These are phyloP conservation scores for Tridacna crocea DNA, from an alignment of 2,888 invertebrate genomes.

Conservation along the genomic window DNA sequence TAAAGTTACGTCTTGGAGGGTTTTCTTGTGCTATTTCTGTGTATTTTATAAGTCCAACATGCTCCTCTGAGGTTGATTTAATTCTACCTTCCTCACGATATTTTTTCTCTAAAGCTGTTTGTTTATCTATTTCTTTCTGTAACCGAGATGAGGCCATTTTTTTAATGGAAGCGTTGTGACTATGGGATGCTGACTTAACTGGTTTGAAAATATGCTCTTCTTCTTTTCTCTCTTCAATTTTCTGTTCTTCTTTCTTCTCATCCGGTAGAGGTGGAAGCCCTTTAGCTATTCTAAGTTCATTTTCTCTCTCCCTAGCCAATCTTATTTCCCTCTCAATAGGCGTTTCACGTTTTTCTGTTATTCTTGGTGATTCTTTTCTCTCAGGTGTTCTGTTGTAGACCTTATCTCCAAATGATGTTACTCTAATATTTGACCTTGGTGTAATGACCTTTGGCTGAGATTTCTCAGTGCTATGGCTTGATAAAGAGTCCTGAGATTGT, in stretches of 20 bases:
- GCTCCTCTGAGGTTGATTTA: conserved; percentile 86
- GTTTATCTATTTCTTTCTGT: conserved; percentile 95
- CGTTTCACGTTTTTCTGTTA: conserved; percentile 81
- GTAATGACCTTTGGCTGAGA: conserved; percentile 27
- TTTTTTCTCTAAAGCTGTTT: conserved; percentile 92
- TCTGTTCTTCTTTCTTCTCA: conserved; percentile 40
- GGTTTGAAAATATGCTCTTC: conserved; percentile 18
- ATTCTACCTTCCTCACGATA: conserved; percentile 88
- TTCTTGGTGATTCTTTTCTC: conserved; percentile 40
- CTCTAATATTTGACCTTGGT: conserved; percentile 27
- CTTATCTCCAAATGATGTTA: conserved; percentile 49
- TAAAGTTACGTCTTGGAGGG: conserved; percentile 75
- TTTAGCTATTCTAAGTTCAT: conserved; percentile 84
- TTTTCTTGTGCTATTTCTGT: conserved; percentile 69
- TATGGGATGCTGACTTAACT: conserved; percentile 24
- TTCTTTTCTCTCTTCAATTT: conserved; percentile 29
- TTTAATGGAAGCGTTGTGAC: conserved; percentile 72
- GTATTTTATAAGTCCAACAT: conserved; percentile 84
- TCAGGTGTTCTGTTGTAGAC: conserved; percentile 28
- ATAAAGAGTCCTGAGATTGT: conserved; percentile 67
- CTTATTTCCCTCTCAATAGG: conserved; percentile 86
- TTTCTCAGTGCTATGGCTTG: conserved; percentile 69
- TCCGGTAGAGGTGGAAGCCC: conserved; percentile 75
- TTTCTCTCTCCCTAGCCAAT: conserved; percentile 85
- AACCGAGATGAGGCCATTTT: conserved; percentile 88